A percentile compares a stretch with the other conserved stretches of the same genome.
These are phyloP conservation scores for Pachypeltis micranthus DNA, from an alignment of 1,140 invertebrate species.

Conservation along the genomic window DNA sequence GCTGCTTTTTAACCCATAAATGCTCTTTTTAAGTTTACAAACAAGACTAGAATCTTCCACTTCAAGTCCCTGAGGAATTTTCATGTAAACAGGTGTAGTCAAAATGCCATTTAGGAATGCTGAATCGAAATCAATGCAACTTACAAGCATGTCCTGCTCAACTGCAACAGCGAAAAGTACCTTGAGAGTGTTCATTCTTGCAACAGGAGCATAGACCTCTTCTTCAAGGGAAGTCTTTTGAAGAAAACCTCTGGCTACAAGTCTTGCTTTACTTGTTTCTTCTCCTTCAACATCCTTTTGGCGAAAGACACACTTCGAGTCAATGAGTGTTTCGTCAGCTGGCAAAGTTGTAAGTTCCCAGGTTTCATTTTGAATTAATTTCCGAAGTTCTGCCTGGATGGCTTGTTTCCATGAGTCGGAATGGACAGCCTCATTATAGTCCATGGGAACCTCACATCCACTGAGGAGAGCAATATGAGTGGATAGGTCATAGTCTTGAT, in stretches of 20 bases:
- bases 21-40: neutral
- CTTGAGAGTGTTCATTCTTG: conserved; percentile 29
- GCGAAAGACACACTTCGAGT: neutral
- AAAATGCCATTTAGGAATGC: conserved; percentile 35
- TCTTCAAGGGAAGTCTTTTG: conserved; percentile 16
- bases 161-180: conserved; percentile 29
- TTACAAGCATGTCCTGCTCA: conserved; percentile 21
- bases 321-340: neutral
- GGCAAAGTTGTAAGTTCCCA: neutral
- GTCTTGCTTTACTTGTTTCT: neutral
- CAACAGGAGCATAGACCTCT: conserved; percentile 32
- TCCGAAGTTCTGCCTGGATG: neutral
- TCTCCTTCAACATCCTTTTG: neutral
- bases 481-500: too few species aligned
- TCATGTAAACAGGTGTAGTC: conserved; percentile 34
- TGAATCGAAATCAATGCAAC: conserved; percentile 31
- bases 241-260: conserved; percentile 4
- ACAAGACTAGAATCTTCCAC: neutral
- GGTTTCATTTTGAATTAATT: neutral
- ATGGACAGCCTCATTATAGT: neutral
- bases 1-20: neutral
- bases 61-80: conserved; percentile 31
- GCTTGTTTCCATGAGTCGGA: neutral
- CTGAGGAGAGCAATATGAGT: too few species aligned
- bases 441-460: neutral